These are phyloP conservation scores for Phragmatobia fuliginosa DNA, from an alignment of 2,888 invertebrate genomes.

Conservation along the genomic window DNA sequence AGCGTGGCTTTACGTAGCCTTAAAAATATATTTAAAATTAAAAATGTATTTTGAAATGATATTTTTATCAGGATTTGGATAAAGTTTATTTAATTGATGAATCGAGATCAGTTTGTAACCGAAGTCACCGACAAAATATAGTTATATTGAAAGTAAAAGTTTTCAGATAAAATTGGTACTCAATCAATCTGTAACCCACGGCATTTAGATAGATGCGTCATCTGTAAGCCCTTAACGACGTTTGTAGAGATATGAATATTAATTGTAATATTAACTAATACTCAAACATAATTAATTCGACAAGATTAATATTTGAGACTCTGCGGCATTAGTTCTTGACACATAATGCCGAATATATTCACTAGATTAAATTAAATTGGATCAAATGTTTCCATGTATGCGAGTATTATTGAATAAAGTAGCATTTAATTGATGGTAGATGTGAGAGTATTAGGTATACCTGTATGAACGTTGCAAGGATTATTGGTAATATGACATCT, in stretches of 20 bases:
- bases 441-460: background rate
- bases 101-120: background rate
- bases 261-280: constrained; percentile 7
- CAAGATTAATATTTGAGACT: constrained; percentile 7
- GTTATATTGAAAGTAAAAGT: background rate
- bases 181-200: background rate
- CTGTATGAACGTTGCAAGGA: background rate
- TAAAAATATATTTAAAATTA: too few species aligned
- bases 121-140: background rate
- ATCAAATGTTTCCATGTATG: background rate
- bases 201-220: background rate
- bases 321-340: background rate
- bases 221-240: background rate
- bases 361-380: background rate
- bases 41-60: background rate
- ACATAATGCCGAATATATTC: background rate
- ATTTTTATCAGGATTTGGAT: background rate
- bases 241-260: constrained; percentile 5
- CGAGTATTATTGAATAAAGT: background rate
- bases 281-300: constrained; percentile 8
- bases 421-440: background rate
- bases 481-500: background rate
- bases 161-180: background rate
- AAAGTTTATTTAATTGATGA: background rate
- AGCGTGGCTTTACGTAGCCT: too few species aligned